These are phyloP conservation scores for Drosophila borealis DNA, from an alignment of 2,888 invertebrate genomes.

Conservation along the genomic window DNA sequence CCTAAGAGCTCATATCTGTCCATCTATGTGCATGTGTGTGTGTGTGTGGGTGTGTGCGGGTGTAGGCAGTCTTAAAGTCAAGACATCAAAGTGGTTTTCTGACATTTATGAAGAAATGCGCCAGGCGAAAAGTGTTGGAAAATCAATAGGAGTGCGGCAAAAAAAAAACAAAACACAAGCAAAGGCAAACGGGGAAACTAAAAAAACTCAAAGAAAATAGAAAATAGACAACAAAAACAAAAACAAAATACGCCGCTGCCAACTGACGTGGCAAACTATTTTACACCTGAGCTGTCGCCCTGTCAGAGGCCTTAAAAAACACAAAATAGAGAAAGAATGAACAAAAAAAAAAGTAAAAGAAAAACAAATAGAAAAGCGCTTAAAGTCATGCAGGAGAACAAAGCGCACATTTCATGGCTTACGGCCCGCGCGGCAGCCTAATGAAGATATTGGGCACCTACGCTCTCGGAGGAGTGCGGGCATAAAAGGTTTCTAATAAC, in stretches of 20 bases:
- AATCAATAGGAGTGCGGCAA: conserved; percentile 57
- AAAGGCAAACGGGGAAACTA: conserved; percentile 11
- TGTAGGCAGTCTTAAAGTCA: conserved; percentile 65
- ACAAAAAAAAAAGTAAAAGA: conserved; percentile 27
- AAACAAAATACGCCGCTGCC: conserved; percentile 43
- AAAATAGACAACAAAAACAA: conserved; percentile 28
- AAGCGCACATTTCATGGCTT: conserved; percentile 12
- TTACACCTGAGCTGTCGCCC: conserved; percentile 76
- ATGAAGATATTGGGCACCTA: conserved; percentile 64
- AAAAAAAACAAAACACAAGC: conserved; percentile 38
- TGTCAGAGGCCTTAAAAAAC: conserved; percentile 56
- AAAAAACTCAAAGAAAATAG: conserved; percentile 53
- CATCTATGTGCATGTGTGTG: conserved; percentile 14
- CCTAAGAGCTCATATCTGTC: conserved; percentile 40
- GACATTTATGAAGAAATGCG: conserved; percentile 65
- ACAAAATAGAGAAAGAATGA: conserved; percentile 8
- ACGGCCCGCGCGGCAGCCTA: conserved; percentile 28
- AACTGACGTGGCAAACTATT: conserved; percentile 73
- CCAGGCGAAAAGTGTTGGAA: conserved; percentile 60
- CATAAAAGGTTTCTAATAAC: conserved; percentile 49
- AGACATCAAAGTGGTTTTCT: conserved; percentile 76
- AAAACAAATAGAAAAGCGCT: conserved; percentile 55
- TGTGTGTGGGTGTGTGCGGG: conserved; percentile 1
- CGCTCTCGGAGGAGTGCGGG: neutral
- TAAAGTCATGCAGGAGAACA: conserved; percentile 46